A percentile compares a stretch with the other conserved stretches of the same genome.
These are phyloP conservation scores for Hemicrepidius hirtus DNA, from an alignment of 2,888 invertebrate species.

Conservation along the genomic window DNA sequence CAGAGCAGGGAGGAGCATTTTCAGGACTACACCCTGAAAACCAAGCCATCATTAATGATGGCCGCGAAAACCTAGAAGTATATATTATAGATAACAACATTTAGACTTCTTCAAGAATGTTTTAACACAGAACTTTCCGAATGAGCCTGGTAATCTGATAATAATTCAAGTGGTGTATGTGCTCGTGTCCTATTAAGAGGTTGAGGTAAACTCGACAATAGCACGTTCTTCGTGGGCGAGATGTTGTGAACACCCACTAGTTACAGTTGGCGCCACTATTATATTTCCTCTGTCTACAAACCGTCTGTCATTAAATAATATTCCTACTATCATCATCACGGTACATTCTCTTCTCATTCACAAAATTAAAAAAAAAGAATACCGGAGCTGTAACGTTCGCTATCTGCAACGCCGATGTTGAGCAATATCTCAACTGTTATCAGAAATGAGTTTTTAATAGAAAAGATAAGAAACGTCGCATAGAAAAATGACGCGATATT, in stretches of 20 bases:
- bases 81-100: no score
- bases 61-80: no score
- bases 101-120: neutral
- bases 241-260: conserved; percentile 58
- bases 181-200: conserved; percentile 37
- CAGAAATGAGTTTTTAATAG: conserved; percentile 5
- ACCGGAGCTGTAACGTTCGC: neutral
- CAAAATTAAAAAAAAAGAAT: conserved; percentile 32
- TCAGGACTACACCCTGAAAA: no score
- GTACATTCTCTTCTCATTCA: conserved; percentile 35
- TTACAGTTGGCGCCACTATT: conserved; percentile 58
- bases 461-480: conserved; percentile 10
- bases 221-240: conserved; percentile 56
- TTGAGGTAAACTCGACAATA: conserved; percentile 43
- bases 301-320: conserved; percentile 58
- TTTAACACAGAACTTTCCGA: neutral
- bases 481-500: conserved; percentile 34
- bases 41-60: no score
- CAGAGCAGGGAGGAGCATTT: no score
- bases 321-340: conserved; percentile 46
- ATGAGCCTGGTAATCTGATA: neutral
- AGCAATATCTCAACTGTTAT: neutral
- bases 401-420: neutral
- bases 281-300: conserved; percentile 59
- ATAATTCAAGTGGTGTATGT: conserved; percentile 3